Evolutionary conservation across 2,113 vertebrate genomes (phyloP).

Genomic region (Hirundichthys speculiger): DNA sequence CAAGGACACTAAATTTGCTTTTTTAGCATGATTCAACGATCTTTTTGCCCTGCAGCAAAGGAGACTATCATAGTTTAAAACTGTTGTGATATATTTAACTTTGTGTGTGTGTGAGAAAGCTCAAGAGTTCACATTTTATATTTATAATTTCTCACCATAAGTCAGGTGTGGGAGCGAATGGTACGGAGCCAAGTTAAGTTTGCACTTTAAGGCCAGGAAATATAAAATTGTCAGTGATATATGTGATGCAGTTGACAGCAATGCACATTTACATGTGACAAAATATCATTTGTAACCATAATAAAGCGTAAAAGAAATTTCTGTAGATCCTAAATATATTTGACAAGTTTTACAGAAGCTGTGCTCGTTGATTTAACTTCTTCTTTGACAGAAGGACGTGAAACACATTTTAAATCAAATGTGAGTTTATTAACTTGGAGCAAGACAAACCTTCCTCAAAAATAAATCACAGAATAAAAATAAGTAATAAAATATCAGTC

Average conservation of each 20-base stretch:
- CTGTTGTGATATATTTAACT: conserved; percentile 19
- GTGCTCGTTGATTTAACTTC: conserved; percentile 3
- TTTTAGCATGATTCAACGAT: background rate
- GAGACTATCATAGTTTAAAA: conserved; percentile 39
- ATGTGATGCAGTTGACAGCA: conserved; percentile 18
- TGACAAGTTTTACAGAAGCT: conserved; percentile 37
- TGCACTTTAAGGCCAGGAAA: conserved; percentile 32
- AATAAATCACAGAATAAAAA: conserved; percentile 37
- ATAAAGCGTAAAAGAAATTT: conserved; percentile 24
- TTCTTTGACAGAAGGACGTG: background rate
- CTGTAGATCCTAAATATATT: conserved; percentile 42
- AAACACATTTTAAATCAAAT: conserved; percentile 33
- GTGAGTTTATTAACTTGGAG: conserved; percentile 58
- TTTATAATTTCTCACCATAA: conserved; percentile 53
- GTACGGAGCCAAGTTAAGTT: conserved; percentile 3
- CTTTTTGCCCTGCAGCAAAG: too few relatives aligned
- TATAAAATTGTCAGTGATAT: conserved; percentile 7
- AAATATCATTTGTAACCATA: background rate
- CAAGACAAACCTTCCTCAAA: conserved; percentile 31
- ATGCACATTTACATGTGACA: conserved; percentile 8
- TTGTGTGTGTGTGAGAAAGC: background rate
- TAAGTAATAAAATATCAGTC: conserved; percentile 25
- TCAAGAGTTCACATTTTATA: background rate
- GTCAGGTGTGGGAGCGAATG: conserved; percentile 7
- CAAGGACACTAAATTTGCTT: background rate